Percentiles rank a stretch among this genome's conserved stretches.
Evolutionary conservation across 2,797 vertebrate species (phyloP).

Genomic region (Natrix natrix): DNA sequence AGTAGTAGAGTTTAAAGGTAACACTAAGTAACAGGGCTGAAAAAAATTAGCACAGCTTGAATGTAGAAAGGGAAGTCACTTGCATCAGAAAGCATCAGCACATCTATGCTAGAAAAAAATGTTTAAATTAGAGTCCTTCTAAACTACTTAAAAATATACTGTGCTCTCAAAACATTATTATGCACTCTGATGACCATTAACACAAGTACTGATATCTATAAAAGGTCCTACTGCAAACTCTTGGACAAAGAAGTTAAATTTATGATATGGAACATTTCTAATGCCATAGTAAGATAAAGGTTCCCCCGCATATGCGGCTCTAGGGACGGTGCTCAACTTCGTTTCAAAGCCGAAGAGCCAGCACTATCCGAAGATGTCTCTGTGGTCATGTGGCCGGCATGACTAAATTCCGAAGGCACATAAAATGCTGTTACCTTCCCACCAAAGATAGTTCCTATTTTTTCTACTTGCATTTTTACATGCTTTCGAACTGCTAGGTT

Average conservation of each 20-base stretch:
- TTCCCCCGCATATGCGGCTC: no score
- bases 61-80: background rate
- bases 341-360: no score
- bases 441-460: no score
- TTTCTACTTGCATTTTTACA: no score
- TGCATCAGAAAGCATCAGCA: background rate
- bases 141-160: background rate
- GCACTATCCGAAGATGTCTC: no score
- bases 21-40: background rate
- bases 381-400: no score
- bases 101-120: background rate
- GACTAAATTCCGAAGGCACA: no score
- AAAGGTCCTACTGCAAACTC: background rate
- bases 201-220: background rate
- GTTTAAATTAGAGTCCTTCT: background rate
- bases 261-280: background rate
- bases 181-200: background rate
- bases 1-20: background rate
- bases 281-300: background rate
- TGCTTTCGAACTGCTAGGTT: no score
- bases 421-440: no score
- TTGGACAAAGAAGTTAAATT: background rate
- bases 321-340: no score
- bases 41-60: background rate
- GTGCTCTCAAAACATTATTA: background rate